These are phyloP conservation scores for Calidris pugnax DNA, from an alignment of 2,113 vertebrate species.

Conservation along the genomic window DNA sequence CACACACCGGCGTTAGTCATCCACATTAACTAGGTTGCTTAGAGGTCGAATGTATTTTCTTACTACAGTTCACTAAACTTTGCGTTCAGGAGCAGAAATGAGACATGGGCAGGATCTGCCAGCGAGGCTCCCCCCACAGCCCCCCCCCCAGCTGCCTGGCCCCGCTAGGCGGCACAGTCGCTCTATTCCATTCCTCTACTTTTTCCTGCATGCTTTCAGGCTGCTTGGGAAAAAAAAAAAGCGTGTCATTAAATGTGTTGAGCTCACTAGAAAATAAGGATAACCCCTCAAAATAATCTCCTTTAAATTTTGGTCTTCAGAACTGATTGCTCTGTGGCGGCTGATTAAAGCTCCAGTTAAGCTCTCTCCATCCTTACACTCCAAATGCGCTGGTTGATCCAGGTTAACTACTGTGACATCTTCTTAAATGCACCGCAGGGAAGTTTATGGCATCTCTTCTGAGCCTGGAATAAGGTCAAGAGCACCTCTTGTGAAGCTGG, in stretches of 20 bases:
- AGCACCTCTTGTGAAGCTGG: not conserved
- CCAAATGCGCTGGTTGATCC: not conserved
- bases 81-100: not conserved
- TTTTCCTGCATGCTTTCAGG: not conserved
- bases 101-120: not conserved
- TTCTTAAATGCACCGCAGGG: not conserved
- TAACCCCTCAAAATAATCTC: not conserved
- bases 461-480: not conserved
- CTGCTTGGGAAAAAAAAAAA: not conserved
- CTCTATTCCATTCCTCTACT: not conserved
- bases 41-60: not conserved
- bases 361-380: not conserved
- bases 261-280: not conserved
- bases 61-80: not conserved
- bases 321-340: not conserved
- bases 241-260: not conserved
- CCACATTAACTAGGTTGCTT: not conserved
- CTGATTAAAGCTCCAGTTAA: not conserved
- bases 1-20: not conserved
- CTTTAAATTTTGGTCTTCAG: not conserved
- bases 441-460: not conserved
- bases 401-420: not conserved
- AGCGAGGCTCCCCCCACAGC: accelerated
- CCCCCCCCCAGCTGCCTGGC: not conserved
- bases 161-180: not conserved